Evolutionary conservation across 2,888 invertebrate species (phyloP).

Genomic region (Fissipunctia ypsillon): DNA sequence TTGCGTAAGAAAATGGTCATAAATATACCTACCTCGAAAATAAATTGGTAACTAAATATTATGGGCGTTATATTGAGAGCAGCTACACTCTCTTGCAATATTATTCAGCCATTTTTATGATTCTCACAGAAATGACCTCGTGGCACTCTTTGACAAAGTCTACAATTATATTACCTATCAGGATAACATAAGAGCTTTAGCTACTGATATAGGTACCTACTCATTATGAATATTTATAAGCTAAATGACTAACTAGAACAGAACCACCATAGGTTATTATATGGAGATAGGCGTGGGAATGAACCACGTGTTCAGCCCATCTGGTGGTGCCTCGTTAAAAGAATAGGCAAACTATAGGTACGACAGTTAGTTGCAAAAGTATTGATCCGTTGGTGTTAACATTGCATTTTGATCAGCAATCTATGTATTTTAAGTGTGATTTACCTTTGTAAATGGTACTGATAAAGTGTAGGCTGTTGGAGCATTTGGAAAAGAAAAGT

Average conservation of each 20-base stretch:
- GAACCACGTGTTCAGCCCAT: neutral
- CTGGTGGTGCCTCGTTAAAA: neutral
- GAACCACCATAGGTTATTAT: conserved; percentile 11
- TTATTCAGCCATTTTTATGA: neutral
- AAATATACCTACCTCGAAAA: neutral
- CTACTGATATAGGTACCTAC: neutral
- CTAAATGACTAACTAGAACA: neutral
- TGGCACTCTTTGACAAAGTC: neutral
- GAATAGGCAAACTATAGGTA: neutral
- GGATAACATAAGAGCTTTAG: neutral
- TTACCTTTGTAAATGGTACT: neutral
- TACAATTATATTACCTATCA: neutral
- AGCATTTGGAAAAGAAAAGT: neutral
- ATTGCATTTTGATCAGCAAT: conserved; percentile 1
- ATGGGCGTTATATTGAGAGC: neutral
- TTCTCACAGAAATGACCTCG: conserved; percentile 3
- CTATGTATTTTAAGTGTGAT: conserved; percentile 3
- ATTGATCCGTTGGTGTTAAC: conserved; percentile 24
- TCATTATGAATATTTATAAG: conserved; percentile 30
- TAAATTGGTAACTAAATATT: neutral
- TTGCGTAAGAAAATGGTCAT: neutral
- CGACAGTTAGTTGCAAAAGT: conserved; percentile 18
- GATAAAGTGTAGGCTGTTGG: neutral
- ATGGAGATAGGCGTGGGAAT: conserved; percentile 25
- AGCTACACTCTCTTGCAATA: neutral